Evolutionary conservation across 2,113 vertebrate species (phyloP).

Genomic region (Megaceryle torquata): DNA sequence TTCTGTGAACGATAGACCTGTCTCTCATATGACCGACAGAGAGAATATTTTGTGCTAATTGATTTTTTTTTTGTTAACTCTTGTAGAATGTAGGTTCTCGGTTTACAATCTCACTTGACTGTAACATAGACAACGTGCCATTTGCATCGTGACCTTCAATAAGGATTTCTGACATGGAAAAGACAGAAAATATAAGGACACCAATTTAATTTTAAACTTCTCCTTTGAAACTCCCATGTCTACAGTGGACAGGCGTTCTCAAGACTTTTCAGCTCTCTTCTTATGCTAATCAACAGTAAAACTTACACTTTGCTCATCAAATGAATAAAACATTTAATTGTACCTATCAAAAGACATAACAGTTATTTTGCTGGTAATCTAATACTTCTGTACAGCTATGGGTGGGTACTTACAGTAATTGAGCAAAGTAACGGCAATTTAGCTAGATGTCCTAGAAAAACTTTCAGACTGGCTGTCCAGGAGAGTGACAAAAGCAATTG

Average conservation of each 20-base stretch:
- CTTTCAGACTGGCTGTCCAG: not conserved
- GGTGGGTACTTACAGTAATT: not conserved
- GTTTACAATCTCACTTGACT: not conserved
- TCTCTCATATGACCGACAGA: not conserved
- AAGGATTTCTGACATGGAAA: not conserved
- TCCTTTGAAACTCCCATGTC: not conserved
- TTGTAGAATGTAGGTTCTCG: not conserved
- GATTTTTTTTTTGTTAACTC: not conserved
- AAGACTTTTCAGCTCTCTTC: not conserved
- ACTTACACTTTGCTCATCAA: not conserved
- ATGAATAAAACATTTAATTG: constrained; percentile 12
- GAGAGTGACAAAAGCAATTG: not conserved
- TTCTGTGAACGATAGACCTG: not conserved
- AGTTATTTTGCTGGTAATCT: not conserved
- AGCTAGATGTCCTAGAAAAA: not conserved
- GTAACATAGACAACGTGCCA: not conserved
- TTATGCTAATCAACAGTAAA: constrained; percentile 2
- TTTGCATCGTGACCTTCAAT: not conserved
- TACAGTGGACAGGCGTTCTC: not conserved
- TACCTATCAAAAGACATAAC: not conserved
- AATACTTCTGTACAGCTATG: not conserved
- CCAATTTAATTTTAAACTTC: not conserved
- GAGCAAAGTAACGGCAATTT: not conserved
- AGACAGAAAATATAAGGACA: not conserved
- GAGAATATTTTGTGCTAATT: not conserved